These are phyloP conservation scores for Protonibea diacanthus DNA, from an alignment of 2,797 vertebrate genomes.

Conservation along the genomic window DNA sequence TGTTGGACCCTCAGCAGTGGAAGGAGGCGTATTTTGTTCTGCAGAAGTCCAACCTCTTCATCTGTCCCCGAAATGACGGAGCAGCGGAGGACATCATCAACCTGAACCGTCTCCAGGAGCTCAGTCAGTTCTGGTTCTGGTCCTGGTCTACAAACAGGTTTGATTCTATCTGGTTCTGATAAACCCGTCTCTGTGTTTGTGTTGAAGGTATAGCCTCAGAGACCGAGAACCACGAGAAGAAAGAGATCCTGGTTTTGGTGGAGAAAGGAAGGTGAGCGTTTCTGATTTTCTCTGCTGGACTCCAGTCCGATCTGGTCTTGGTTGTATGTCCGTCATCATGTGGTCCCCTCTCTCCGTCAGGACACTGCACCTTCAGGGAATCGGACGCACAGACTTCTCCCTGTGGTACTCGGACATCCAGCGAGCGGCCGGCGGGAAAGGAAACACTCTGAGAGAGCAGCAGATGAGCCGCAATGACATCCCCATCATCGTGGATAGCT, in stretches of 20 bases:
- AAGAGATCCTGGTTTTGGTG: conserved; percentile 93
- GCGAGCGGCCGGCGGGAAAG: conserved; percentile 90
- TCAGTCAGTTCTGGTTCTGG: conserved; percentile 87
- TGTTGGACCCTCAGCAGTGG: conserved; percentile 93
- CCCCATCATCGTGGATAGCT: conserved; percentile 98
- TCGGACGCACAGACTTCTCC: conserved; percentile 88
- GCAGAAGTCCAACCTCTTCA: conserved; percentile 96
- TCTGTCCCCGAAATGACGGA: conserved; percentile 90
- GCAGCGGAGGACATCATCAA: conserved; percentile 96
- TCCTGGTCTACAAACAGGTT: not conserved
- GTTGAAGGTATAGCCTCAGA: conserved; percentile 87
- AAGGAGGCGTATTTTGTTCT: conserved; percentile 94
- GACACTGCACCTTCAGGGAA: conserved; percentile 94
- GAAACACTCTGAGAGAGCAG: conserved; percentile 92
- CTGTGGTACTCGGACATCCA: conserved; percentile 92
- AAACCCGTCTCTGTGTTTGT: conserved; percentile 35
- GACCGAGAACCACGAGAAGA: conserved; percentile 91
- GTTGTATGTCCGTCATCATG: not conserved
- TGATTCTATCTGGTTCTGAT: not conserved
- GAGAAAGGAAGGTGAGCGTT: conserved; percentile 93
- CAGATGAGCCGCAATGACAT: conserved; percentile 96
- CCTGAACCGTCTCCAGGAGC: conserved; percentile 95
- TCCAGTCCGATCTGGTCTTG: rapidly evolving
- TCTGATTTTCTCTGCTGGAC: not conserved
- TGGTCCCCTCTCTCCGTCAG: conserved; percentile 72